Base-by-base conservation (phyloP, 2,113 vertebrate species). In the Neotoma lepida region DNA sequence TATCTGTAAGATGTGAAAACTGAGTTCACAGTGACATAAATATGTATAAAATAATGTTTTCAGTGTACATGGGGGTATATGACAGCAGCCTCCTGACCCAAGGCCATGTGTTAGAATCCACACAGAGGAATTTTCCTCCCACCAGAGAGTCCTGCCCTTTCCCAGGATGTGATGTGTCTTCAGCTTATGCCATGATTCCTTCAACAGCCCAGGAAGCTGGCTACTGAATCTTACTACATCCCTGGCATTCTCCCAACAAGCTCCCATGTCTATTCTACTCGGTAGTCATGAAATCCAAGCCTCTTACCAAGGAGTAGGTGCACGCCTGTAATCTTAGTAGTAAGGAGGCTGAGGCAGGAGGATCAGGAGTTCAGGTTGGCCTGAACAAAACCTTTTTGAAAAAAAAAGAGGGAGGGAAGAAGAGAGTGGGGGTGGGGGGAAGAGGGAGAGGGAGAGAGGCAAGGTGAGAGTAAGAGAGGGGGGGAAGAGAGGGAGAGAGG, bases 61-160 rank as follows among this genome's bases (percentile, higher is more conserved):
- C 68, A 0, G 1, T 15, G 0, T 6, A 35, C 54, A 15, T 0
- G 12, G 54, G 10, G 63, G 20, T n/a, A 2, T 0, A 2, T 2
- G n/a, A 63, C 56, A 9, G 24, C 2, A 24, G 66, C 70, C 5
- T 4, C 8, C 4, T 3, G 73, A n/a, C 20, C n/a, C 2, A 33
- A 63, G 58, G 64, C 18, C 30, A 7, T 12, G 13, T 4, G 0
- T 80, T 22, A 56, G 9, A 20, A 33, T 17, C 17, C 17, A n/a
- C n/a, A n/a, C 51, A 51, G 51, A n/a, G 68, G 39, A 24, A 24
- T 28, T 28, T 1, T 2, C 44, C 6, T 6, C 33, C 24, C n/a
- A 4, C 3, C 9, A 26, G 13, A 30, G 24, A 49, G 8, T 15
- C 81, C 49, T 30, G 1, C 4, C 30, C 66, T 24, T 3, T 9